Evolutionary conservation across 2,113 vertebrate species (phyloP).

Genomic region (Gallinago paraguaiae): DNA sequence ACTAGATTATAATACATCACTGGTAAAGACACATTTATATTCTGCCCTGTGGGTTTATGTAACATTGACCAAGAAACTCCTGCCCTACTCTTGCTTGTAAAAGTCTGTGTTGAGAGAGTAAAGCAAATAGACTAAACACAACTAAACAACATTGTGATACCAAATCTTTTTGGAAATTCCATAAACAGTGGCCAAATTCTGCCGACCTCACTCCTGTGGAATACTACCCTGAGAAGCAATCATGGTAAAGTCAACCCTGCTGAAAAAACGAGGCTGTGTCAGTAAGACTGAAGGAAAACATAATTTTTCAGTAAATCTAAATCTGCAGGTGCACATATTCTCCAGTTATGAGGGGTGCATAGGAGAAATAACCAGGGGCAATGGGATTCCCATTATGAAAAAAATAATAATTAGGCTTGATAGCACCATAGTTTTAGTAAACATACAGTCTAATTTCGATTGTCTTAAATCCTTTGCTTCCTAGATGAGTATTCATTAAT

Average conservation of each 20-base stretch:
- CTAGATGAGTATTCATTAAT: neutral
- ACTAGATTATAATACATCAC: conserved; percentile 21
- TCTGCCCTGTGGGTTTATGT: neutral
- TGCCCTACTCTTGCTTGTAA: neutral
- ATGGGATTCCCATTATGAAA: neutral
- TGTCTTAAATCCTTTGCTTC: neutral
- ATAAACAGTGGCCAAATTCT: neutral
- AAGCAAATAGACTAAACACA: neutral
- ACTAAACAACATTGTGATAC: neutral
- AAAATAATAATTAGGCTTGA: neutral
- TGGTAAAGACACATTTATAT: neutral
- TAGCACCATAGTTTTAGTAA: neutral
- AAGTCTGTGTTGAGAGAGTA: neutral
- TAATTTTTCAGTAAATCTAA: neutral
- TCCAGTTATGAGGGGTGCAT: neutral
- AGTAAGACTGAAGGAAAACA: neutral
- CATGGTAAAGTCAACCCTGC: neutral
- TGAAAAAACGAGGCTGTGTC: neutral
- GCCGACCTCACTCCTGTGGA: neutral
- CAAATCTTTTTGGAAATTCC: neutral
- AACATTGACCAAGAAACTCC: neutral
- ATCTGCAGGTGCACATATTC: neutral
- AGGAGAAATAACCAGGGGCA: neutral
- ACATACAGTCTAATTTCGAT: neutral
- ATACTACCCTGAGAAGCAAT: neutral